Percentiles rank a stretch among this genome's conserved stretches.
These are phyloP conservation scores for Cladopsammia gracilis DNA, from an alignment of 64 coral and sea anemone genomes.

Conservation along the genomic window DNA sequence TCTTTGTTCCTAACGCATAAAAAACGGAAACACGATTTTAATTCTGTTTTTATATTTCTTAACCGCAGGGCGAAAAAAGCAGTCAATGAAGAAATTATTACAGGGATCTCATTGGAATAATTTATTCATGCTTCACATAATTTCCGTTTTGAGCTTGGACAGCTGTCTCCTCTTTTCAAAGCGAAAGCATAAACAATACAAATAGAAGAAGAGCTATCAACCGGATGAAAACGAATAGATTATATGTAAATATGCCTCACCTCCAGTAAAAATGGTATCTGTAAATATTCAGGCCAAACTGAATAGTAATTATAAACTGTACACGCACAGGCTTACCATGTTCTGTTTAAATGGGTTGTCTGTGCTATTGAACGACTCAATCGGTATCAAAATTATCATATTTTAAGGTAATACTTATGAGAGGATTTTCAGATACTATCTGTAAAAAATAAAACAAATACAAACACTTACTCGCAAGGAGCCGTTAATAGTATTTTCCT, in stretches of 20 bases:
- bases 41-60: background rate
- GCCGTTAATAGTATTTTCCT: too few relatives aligned
- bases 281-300: background rate
- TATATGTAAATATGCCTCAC: background rate
- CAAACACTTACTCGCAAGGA: too few relatives aligned
- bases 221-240: conserved; percentile 7
- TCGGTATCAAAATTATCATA: too few relatives aligned
- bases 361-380: too few relatives aligned
- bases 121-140: background rate
- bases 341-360: too few relatives aligned
- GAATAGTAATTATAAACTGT: too few relatives aligned
- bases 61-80: conserved; percentile 9
- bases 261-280: background rate
- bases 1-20: background rate
- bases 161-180: background rate
- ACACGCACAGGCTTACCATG: too few relatives aligned
- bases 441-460: too few relatives aligned
- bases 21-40: background rate
- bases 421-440: too few relatives aligned
- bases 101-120: background rate
- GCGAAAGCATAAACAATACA: background rate
- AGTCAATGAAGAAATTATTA: conserved; percentile 8
- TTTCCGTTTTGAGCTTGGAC: background rate
- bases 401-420: too few relatives aligned
- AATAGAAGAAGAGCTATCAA: background rate